These are phyloP conservation scores for Caerostris darwini DNA, from an alignment of 1,140 invertebrate species.

Conservation along the genomic window DNA sequence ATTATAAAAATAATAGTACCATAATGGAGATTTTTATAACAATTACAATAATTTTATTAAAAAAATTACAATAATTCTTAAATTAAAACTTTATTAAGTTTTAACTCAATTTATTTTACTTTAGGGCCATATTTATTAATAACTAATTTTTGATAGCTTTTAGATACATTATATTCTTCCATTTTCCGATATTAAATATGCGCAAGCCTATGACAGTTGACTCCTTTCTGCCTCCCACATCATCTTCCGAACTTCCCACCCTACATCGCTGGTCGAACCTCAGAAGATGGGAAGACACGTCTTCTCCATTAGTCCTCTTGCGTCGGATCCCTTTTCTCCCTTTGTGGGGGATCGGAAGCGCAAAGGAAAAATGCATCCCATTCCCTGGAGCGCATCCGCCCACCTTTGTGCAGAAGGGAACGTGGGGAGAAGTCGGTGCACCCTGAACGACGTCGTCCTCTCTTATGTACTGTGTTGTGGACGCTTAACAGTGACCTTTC, in stretches of 20 bases:
- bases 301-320: slow-evolving; percentile 53
- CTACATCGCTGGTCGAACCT: not conserved
- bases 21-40: too few species aligned
- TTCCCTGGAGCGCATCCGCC: not conserved
- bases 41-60: too few species aligned
- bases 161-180: too few species aligned
- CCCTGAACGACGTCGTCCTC: not conserved
- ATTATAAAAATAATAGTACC: too few species aligned
- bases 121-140: too few species aligned
- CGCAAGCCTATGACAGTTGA: not conserved
- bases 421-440: not conserved
- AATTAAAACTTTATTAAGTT: too few species aligned
- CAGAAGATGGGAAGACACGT: not conserved
- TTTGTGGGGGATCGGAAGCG: not conserved
- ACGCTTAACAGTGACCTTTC: too few species aligned
- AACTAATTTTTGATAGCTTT: too few species aligned
- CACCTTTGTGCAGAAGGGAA: not conserved
- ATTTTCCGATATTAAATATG: too few species aligned
- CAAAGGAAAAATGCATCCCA: not conserved
- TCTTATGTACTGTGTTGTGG: too few species aligned
- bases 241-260: not conserved
- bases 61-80: too few species aligned
- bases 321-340: not conserved
- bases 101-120: too few species aligned
- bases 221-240: not conserved